Evolutionary conservation across 2,113 vertebrate species (phyloP).

Genomic region (Tympanuchus pallidicinctus): DNA sequence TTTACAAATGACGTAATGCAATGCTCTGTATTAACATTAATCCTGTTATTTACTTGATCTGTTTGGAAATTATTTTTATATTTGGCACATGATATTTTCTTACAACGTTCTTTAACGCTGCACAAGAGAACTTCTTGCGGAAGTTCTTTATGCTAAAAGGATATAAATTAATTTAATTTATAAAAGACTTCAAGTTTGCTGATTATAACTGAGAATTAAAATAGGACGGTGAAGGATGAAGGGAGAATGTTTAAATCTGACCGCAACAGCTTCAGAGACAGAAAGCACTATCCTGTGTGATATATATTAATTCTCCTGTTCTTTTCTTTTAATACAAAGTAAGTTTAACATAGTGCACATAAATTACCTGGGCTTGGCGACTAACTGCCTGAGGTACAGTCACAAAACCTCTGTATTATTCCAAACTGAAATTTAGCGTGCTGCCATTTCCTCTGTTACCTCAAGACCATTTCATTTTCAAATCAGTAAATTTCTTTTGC

Average conservation of each 20-base stretch:
- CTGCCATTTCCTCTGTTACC: not conserved
- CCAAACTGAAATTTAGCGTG: not conserved
- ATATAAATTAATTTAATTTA: not conserved
- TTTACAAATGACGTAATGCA: not conserved
- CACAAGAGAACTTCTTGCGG: too few species aligned
- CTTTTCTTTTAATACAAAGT: not conserved
- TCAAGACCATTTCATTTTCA: not conserved
- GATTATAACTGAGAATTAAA: not conserved
- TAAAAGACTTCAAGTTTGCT: not conserved
- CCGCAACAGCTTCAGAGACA: not conserved
- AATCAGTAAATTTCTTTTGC: not conserved
- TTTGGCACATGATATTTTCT: not conserved
- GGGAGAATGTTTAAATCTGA: not conserved
- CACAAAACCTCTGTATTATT: not conserved
- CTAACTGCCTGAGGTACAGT: not conserved
- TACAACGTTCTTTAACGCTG: too few species aligned
- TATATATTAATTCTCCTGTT: not conserved
- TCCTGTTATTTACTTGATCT: not conserved
- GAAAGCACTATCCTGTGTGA: not conserved
- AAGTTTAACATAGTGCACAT: not conserved
- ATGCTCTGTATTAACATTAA: not conserved
- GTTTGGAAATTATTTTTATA: not conserved
- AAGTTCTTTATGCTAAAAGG: not conserved
- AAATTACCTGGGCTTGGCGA: not conserved
- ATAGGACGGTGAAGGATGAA: not conserved